Evolutionary conservation across 2,888 invertebrate genomes (phyloP), one percentile per base, ranked within the genome.

Genomic region (Arrhopalites spinosus): DNA sequence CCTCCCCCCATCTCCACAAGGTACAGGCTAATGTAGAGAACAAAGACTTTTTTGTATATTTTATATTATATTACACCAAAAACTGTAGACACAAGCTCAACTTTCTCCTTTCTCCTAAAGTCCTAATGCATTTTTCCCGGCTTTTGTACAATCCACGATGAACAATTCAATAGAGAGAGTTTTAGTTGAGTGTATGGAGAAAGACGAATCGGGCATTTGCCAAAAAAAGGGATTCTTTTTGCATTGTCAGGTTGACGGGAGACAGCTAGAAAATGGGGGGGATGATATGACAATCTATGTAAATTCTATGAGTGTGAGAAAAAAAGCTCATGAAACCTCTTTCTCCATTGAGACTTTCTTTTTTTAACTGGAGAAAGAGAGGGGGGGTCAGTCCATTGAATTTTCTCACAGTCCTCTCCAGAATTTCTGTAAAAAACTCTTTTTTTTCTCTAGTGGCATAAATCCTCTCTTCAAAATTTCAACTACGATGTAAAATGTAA

Each of bases 271-370:
- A 23, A 47, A 11, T n/a, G n/a, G 29, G 27, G 53, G 50, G 47
- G n/a, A 69, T 53, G 69, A 69, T 50, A 69, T 69, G 69, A 69
- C 69, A 69, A 50, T 56, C 17, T 56, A 56, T 56, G 53, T 50
- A 27, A 50, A 50, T n/a, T n/a, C n/a, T n/a, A n/a, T n/a, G n/a
- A n/a, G n/a, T 69, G 69, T 25, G 15, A 47, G 29, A 15, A 23
- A 5, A 25, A 47, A n/a, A 30, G 64, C 36, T 36, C 17, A 64
- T 64, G 59, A 25, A 25, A 13, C 25, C 25, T 13, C 59, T 59
- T 20, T 59, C 59, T n/a, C 20, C 59, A n/a, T n/a, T n/a, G n/a
- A n/a, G n/a, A n/a, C n/a, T n/a, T n/a, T n/a, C n/a, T n/a, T n/a
- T n/a, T n/a, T n/a, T n/a, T n/a, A n/a, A n/a, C n/a, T n/a, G n/a